Percentiles rank a stretch among this genome's conserved stretches.
These are phyloP conservation scores for Charadrius vociferus DNA, from an alignment of 2,113 vertebrate species.

Conservation along the genomic window DNA sequence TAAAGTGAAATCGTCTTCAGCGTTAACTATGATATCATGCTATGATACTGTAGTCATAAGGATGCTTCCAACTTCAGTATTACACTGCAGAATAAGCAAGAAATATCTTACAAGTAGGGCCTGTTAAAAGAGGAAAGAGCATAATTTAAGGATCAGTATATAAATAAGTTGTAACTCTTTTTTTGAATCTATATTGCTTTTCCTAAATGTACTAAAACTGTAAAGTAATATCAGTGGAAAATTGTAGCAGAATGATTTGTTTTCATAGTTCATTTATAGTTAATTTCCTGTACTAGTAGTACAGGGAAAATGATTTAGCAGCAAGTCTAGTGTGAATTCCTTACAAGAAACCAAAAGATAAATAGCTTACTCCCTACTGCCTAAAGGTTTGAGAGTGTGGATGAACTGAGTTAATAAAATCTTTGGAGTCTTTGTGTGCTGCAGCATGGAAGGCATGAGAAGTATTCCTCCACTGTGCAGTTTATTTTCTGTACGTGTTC, in stretches of 20 bases:
- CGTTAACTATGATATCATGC: not conserved
- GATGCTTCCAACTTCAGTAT: not conserved
- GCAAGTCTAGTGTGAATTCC: conserved; percentile 67
- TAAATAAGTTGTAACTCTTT: conserved; percentile 51
- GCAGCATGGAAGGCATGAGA: conserved; percentile 20
- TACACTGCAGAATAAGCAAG: not conserved
- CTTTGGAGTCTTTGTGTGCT: conserved; percentile 52
- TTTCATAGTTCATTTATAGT: conserved; percentile 75
- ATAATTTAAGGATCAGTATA: conserved; percentile 38
- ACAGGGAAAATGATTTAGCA: conserved; percentile 70
- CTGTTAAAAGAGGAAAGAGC: conserved; percentile 38
- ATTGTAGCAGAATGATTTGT: conserved; percentile 70
- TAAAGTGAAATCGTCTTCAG: not conserved
- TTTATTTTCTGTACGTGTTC: conserved; percentile 5
- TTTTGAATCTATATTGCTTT: conserved; percentile 58
- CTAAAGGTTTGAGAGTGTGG: conserved; percentile 20
- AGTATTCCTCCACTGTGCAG: conserved; percentile 10
- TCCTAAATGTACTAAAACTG: conserved; percentile 55
- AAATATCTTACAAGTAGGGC: not conserved
- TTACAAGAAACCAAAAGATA: conserved; percentile 66
- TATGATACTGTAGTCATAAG: not conserved
- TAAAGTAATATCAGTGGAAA: conserved; percentile 72
- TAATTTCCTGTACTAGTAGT: conserved; percentile 75
- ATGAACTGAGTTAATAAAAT: conserved; percentile 59
- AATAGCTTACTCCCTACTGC: conserved; percentile 65